A percentile compares a stretch with the other conserved stretches of the same genome.
Evolutionary conservation across 2,797 vertebrate genomes (phyloP).

Genomic region (Pelobates cultripes): DNA sequence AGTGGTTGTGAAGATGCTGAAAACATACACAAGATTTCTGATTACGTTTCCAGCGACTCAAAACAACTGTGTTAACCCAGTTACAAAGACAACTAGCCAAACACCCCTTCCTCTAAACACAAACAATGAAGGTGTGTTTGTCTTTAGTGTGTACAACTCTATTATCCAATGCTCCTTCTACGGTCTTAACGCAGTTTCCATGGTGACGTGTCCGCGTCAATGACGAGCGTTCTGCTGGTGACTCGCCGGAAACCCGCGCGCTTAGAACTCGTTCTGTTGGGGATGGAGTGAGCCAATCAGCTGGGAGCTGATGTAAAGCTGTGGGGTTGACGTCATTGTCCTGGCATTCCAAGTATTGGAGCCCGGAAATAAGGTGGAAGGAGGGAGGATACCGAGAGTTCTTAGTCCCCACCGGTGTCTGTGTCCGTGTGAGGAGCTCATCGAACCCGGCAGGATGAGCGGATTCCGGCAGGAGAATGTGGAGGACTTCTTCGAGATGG

Average conservation of each 20-base stretch:
- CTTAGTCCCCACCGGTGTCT: neutral
- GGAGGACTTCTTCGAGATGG: conserved; percentile 87
- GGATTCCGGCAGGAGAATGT: conserved; percentile 90
- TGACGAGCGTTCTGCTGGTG: neutral
- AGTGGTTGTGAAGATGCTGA: too few species aligned
- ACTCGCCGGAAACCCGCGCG: neutral
- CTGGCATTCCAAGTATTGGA: conserved; percentile 19
- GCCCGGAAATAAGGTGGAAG: conserved; percentile 19
- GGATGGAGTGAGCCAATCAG: neutral
- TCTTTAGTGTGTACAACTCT: too few species aligned
- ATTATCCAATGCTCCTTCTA: neutral
- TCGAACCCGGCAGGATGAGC: conserved; percentile 71
- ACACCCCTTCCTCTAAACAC: too few species aligned
- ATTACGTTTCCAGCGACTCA: too few species aligned
- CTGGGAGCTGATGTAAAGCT: too few species aligned
- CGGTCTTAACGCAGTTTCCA: neutral
- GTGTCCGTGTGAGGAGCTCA: neutral
- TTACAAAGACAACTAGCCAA: too few species aligned
- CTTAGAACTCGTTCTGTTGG: neutral
- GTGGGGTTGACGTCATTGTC: conserved; percentile 16
- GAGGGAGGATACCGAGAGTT: neutral
- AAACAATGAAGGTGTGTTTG: too few species aligned
- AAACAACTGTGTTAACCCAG: too few species aligned
- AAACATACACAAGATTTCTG: too few species aligned
- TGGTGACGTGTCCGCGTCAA: neutral